Percentiles rank a stretch among this genome's conserved stretches.
phyloP scores from a whole-genome alignment of 2,797 vertebrate species.

The Notolepis coatsorum region DNA sequence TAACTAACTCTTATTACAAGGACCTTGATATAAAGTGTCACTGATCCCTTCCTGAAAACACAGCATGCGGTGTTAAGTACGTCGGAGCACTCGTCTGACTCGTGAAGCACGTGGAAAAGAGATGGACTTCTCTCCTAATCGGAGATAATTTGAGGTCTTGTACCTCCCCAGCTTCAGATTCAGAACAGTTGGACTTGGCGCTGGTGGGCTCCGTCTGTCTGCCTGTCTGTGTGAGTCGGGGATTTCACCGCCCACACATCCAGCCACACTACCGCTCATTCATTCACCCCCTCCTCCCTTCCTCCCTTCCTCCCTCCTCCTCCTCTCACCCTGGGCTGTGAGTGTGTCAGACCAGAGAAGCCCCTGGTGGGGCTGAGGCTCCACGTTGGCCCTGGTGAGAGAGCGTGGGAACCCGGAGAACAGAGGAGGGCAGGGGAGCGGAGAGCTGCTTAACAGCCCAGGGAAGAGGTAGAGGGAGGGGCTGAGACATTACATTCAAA shows the following conservation, averaged over 20 bases:
- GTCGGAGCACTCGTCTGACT: no score
- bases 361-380: constrained; percentile 40
- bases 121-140: background rate
- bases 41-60: no score
- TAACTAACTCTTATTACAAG: no score
- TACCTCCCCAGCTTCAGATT: constrained; percentile 30
- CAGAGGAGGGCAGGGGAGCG: background rate
- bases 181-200: constrained; percentile 24
- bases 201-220: constrained; percentile 9
- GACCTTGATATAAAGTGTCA: no score
- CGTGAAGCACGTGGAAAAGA: no score
- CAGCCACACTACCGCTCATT: constrained; percentile 70
- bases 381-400: constrained; percentile 30
- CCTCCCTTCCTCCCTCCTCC: constrained; percentile 51
- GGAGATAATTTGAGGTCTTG: constrained; percentile 31
- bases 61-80: no score
- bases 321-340: constrained; percentile 21
- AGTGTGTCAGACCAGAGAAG: constrained; percentile 22
- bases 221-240: constrained; percentile 50
- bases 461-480: no score
- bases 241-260: constrained; percentile 70
- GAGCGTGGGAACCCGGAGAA: constrained; percentile 56
- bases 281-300: constrained; percentile 54
- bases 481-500: no score
- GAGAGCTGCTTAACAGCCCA: no score